A percentile compares a stretch with the other conserved stretches of the same genome.
Evolutionary conservation across 2,888 invertebrate genomes (phyloP).

Genomic region (Xylota segnis): DNA sequence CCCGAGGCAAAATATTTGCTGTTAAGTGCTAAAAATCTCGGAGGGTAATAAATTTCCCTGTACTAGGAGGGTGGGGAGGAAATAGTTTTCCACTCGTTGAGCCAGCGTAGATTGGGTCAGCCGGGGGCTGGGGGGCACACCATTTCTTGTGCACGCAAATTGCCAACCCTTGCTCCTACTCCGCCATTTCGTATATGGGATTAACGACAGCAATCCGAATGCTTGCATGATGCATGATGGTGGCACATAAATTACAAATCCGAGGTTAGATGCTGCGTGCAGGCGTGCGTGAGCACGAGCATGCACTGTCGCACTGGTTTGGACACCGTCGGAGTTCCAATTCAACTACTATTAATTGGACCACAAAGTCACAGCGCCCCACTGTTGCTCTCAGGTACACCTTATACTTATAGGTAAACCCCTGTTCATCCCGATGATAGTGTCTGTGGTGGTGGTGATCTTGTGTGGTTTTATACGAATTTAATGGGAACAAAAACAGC

Average conservation of each 20-base stretch:
- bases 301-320: slow-evolving; percentile 44
- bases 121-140: not conserved
- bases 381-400: not conserved
- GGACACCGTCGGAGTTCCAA: slow-evolving; percentile 37
- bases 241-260: slow-evolving; percentile 72
- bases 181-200: slow-evolving; percentile 57
- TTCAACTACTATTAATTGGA: slow-evolving; percentile 48
- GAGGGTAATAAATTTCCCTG: slow-evolving; percentile 72
- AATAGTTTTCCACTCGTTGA: slow-evolving; percentile 45
- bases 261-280: slow-evolving; percentile 54
- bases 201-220: slow-evolving; percentile 63
- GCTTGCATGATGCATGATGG: slow-evolving; percentile 72
- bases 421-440: not conserved
- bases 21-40: slow-evolving; percentile 76
- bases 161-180: slow-evolving; percentile 54
- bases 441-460: not conserved
- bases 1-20: slow-evolving; percentile 73
- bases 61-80: slow-evolving; percentile 1
- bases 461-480: slow-evolving; percentile 16
- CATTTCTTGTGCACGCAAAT: slow-evolving; percentile 63
- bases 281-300: slow-evolving; percentile 65
- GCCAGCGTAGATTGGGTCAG: not conserved
- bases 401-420: not conserved
- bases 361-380: slow-evolving; percentile 52
- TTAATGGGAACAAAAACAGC: slow-evolving; percentile 25